Conservation (phyloP, 2,888 invertebrate species). For the Drosophila algonquin region DNA sequence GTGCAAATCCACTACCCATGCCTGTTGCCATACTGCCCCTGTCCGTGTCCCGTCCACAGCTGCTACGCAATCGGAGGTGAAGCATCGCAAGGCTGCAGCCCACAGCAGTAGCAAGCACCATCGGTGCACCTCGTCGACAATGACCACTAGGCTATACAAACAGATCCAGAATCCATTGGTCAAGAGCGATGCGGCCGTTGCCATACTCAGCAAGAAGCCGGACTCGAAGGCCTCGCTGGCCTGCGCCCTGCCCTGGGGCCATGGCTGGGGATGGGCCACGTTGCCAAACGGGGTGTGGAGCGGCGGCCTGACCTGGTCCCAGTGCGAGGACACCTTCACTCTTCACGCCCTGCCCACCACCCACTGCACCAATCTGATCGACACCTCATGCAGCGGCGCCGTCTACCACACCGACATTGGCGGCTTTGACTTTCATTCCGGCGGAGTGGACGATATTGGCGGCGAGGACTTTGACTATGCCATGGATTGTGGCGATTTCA, state of each 20-base stretch:
- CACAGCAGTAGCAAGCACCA: constrained; percentile 66
- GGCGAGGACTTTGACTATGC: constrained; percentile 89
- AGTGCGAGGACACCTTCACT: constrained; percentile 88
- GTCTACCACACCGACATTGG: constrained; percentile 88
- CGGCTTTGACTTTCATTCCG: constrained; percentile 85
- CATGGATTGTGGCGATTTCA: constrained; percentile 89
- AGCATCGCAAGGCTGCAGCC: constrained; percentile 78
- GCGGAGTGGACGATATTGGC: constrained; percentile 84
- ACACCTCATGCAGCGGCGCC: constrained; percentile 85
- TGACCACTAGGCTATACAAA: constrained; percentile 69
- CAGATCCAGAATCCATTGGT: constrained; percentile 82
- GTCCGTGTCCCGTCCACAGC: constrained; percentile 76
- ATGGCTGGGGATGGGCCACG: constrained; percentile 91
- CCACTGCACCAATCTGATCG: constrained; percentile 87
- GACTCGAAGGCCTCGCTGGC: constrained; percentile 83
- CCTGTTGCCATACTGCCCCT: constrained; percentile 1
- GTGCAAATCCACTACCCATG: background rate
- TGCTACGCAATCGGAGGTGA: constrained; percentile 85
- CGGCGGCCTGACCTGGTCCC: constrained; percentile 88
- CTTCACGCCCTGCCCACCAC: constrained; percentile 88
- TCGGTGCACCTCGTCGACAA: constrained; percentile 60
- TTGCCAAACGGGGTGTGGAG: constrained; percentile 88
- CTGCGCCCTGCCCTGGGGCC: constrained; percentile 86
- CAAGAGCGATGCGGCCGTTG: constrained; percentile 84
- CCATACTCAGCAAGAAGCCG: constrained; percentile 83